A percentile compares a stretch with the other conserved stretches of the same genome.
Evolutionary conservation across 2,797 vertebrate genomes (phyloP).

Genomic region (Merluccius polli): DNA sequence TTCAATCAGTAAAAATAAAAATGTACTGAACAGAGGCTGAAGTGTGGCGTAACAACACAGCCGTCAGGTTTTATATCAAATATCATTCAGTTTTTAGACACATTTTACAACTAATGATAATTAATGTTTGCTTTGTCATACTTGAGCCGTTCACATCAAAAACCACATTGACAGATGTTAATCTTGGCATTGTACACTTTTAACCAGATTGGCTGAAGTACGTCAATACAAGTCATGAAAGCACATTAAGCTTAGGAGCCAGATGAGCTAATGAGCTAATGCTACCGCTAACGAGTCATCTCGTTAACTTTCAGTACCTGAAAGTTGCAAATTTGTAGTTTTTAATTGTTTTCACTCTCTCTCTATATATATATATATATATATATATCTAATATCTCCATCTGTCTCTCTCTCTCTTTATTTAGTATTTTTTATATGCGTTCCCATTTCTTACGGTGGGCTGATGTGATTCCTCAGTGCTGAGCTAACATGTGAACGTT

Average conservation of each 20-base stretch:
- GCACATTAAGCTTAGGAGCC: background rate
- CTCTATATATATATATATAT: background rate
- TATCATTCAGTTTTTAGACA: background rate
- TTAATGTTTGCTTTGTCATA: background rate
- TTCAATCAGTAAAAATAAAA: background rate
- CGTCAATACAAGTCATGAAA: background rate
- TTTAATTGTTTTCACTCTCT: background rate
- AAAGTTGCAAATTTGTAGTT: background rate
- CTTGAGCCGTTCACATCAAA: background rate
- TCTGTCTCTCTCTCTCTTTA: no score
- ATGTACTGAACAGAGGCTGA: background rate
- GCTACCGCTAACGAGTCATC: no score
- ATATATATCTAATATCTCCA: background rate
- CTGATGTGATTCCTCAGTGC: background rate
- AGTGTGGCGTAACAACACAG: background rate
- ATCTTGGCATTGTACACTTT: background rate
- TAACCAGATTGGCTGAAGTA: background rate
- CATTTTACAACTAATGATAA: background rate
- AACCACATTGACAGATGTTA: background rate
- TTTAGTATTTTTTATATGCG: no score
- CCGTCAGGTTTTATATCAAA: background rate
- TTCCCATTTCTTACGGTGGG: background rate
- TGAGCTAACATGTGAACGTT: constrained; percentile 11
- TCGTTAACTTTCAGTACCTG: no score
- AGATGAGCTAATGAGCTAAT: no score